A percentile compares a stretch with the other conserved stretches of the same genome.
Conservation (phyloP, 2,113 vertebrate species). For the Carettochelys insculpta region DNA sequence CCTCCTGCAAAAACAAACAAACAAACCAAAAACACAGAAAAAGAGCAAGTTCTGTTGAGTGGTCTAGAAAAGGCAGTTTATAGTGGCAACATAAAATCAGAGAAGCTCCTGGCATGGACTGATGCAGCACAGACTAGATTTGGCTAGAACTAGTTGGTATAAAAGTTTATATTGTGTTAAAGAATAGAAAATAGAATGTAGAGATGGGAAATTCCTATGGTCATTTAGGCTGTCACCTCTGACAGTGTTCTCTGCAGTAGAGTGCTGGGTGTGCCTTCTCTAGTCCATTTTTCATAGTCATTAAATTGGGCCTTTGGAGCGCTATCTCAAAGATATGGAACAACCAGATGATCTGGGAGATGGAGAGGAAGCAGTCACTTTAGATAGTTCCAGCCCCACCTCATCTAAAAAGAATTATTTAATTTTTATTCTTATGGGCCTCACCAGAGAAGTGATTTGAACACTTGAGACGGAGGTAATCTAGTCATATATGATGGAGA, state of each 20-base stretch:
- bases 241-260: constrained; percentile 9
- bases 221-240: neutral
- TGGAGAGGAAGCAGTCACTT: neutral
- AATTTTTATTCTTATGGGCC: neutral
- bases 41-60: neutral
- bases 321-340: no score
- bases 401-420: neutral
- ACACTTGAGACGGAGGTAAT: neutral
- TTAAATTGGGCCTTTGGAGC: neutral
- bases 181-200: neutral
- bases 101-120: neutral
- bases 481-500: neutral
- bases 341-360: neutral
- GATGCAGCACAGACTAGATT: neutral
- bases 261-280: constrained; percentile 16
- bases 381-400: neutral
- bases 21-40: neutral
- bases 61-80: neutral
- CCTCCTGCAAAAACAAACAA: neutral
- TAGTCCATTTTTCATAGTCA: constrained; percentile 9
- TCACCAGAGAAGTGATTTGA: neutral
- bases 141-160: neutral
- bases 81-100: neutral
- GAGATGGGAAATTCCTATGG: neutral
- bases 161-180: constrained; percentile 19